Evolutionary conservation across 2,888 invertebrate species (phyloP).

Genomic region (Nemapogon koenigi): DNA sequence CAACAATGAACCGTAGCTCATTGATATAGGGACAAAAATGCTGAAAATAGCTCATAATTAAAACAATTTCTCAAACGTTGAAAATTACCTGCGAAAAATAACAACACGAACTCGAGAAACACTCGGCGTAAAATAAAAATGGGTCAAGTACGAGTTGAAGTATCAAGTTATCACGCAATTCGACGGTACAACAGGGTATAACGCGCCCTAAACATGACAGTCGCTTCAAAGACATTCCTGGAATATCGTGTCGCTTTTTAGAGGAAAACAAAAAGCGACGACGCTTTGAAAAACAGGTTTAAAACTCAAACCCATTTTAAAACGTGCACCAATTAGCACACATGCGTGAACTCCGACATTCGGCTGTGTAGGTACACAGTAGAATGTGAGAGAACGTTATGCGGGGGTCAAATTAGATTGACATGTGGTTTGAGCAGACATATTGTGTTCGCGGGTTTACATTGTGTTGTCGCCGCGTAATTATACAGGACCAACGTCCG

Average conservation of each 20-base stretch:
- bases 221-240: constrained; percentile 7
- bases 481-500: constrained; percentile 38
- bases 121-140: neutral
- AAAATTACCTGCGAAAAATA: too few species aligned
- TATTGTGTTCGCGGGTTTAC: constrained; percentile 44
- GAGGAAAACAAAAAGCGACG: constrained; percentile 8
- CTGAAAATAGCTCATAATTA: too few species aligned
- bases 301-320: too few species aligned
- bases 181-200: constrained; percentile 2
- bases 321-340: constrained; percentile 53
- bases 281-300: too few species aligned
- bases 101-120: too few species aligned
- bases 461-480: constrained; percentile 59
- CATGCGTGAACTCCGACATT: constrained; percentile 46
- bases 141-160: constrained; percentile 1
- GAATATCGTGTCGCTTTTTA: constrained; percentile 8
- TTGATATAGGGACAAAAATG: too few species aligned
- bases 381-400: neutral
- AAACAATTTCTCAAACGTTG: too few species aligned
- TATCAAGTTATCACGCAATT: constrained; percentile 1
- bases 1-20: too few species aligned
- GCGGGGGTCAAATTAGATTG: constrained; percentile 59
- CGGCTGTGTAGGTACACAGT: constrained; percentile 30
- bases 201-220: constrained; percentile 1
- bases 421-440: constrained; percentile 56